phyloP scores from a whole-genome alignment of 2,797 vertebrate genomes.

The Chelon auratus region DNA sequence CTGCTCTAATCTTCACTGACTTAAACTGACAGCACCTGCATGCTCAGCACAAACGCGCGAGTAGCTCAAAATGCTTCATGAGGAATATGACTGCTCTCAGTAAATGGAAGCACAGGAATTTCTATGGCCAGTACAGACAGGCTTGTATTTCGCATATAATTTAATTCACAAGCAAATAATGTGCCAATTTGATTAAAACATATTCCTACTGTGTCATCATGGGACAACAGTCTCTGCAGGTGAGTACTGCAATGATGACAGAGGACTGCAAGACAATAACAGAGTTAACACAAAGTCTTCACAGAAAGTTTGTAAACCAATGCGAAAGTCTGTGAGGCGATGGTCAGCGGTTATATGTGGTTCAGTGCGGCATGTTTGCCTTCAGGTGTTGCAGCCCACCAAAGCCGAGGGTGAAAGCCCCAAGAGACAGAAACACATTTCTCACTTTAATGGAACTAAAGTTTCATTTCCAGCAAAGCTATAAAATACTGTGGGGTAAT shows the following conservation, averaged over 20 bases:
- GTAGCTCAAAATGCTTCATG: constrained; percentile 27
- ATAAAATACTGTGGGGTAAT: background rate
- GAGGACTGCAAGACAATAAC: too few relatives aligned
- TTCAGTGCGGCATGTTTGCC: background rate
- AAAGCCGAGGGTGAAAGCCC: background rate
- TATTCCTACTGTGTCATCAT: background rate
- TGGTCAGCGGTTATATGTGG: background rate
- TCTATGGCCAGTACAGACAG: background rate
- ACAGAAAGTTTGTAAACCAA: too few relatives aligned
- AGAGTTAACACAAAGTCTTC: too few relatives aligned
- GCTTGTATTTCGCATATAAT: background rate
- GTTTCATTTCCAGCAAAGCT: background rate
- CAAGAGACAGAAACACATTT: background rate
- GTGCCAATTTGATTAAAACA: background rate
- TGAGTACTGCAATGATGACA: background rate
- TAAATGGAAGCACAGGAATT: background rate
- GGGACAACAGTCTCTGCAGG: background rate
- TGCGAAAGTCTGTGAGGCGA: background rate
- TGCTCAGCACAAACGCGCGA: constrained; percentile 33
- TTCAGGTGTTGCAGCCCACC: background rate
- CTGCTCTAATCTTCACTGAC: constrained; percentile 2
- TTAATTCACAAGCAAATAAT: constrained; percentile 2
- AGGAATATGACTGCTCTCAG: background rate
- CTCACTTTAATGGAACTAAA: background rate
- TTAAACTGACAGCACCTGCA: constrained; percentile 22